These are phyloP conservation scores for Microcebus tavaratra DNA, from an alignment of 2,113 vertebrate genomes.

Conservation along the genomic window DNA sequence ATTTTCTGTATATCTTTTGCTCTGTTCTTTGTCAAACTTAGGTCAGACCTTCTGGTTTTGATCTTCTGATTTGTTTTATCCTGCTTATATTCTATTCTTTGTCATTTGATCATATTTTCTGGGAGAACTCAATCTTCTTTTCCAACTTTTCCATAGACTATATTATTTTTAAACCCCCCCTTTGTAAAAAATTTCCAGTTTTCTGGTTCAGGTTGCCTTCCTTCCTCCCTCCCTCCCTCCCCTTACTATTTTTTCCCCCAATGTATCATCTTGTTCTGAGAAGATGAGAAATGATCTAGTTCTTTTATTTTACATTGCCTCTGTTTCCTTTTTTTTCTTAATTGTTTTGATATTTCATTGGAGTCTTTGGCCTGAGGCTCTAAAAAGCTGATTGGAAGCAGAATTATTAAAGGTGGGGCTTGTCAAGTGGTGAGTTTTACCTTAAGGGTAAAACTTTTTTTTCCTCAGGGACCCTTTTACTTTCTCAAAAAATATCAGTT, in stretches of 20 bases:
- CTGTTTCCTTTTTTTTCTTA: background rate
- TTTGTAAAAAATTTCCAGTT: background rate
- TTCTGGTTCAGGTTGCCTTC: background rate
- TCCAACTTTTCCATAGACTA: background rate
- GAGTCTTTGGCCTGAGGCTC: background rate
- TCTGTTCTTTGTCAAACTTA: background rate
- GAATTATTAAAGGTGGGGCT: background rate
- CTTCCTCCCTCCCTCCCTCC: rapidly evolving
- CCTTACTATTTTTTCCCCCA: background rate
- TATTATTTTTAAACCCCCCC: background rate
- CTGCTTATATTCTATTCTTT: background rate
- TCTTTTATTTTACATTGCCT: background rate
- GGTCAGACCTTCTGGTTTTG: background rate
- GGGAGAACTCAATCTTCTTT: background rate
- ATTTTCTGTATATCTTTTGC: background rate
- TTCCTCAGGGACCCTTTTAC: background rate
- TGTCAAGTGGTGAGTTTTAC: background rate
- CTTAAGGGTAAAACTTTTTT: background rate
- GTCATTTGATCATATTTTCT: background rate
- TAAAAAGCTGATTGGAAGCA: background rate
- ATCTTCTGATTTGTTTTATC: background rate
- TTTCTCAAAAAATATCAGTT: background rate
- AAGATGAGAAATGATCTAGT: background rate
- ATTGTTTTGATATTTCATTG: background rate
- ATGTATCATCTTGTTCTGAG: background rate